Evolutionary conservation across 2,797 vertebrate genomes (phyloP), one percentile per base, ranked within the genome.

Genomic region (Netta rufina): DNA sequence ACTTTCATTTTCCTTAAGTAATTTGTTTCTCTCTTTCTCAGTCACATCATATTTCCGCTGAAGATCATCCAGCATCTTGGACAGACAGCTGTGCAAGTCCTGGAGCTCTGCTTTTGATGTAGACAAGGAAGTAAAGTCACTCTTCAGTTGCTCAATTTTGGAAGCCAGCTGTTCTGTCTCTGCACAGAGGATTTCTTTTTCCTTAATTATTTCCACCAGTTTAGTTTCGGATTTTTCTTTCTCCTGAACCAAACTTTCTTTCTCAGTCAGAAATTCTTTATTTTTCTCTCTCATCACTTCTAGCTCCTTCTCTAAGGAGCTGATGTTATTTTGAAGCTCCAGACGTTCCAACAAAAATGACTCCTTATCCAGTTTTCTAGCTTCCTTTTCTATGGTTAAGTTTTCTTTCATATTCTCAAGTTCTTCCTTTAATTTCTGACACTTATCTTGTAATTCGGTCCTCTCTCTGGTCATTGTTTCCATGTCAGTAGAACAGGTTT

Each of bases 61-160:
- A 20, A 99, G 97, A n/a, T 98, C 96, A 8, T 96, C 96, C 21
- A 99, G 70, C 38, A 98, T 98, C 80, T 97, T 85, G 33, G 97
- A 97, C 72, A 98, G 80, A n/a, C 54, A 96, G 84, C 86, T 36
- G 39, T 98, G 97, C 38, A 94, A 77, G 14, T 96, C 97, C 80
- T 98, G 95, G 32, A 99, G 93, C 13, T 98, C 96, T 5, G 95
- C 69, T 53, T 98, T 98, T 30, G 98, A 98, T 78, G 95, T 91
- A 25, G 95, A 97, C 84, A 98, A 64, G 54, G 94, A 81, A 6
- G 88, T 95, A 45, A 98, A 93, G 30, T 96, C 97, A 13, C 94
- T 96, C 90, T 97, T 97, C 80, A 99, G 95, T 9, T 91, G 97
- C 39, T 98, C 95, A 0, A 98, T 92, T n/a, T 96, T 97, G 96